Base-by-base conservation (phyloP, 2,888 invertebrate genomes). In the Teleiodes luculella region DNA sequence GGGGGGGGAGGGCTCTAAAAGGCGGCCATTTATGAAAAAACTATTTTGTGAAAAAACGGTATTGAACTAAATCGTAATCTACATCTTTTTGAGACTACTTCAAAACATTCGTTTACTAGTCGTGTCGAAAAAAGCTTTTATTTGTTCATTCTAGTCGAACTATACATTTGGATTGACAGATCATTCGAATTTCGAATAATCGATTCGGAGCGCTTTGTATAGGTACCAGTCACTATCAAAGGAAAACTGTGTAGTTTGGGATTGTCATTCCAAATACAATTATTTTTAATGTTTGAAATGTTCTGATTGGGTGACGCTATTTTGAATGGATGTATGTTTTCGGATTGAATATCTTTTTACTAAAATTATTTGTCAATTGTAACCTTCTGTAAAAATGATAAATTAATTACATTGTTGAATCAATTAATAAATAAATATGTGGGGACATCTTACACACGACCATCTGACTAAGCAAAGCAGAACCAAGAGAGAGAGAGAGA, bases 181-280 rank as follows among this genome's bases (percentile, higher is more conserved):
- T 78, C 78, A 76, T 77, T 78, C 74, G 75, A 80, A 76, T 79
- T 77, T 78, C 74, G 75, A 80, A 76, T 79, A 80, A 82, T 81
- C 80, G 78, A 81, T 80, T 72, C 70, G 66, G 64, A 63, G 66
- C 71, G 68, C 16, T 18, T 8, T 39, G 8, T 39, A 67, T 68
- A n/a, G n/a, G n/a, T n/a, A 74, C 74, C 65, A 75, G 70, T 78
- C 76, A 76, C 78, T 78, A 73, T 72, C 71, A 73, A 72, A 68
- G 35, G n/a, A 35, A 35, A 35, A 35, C 35, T n/a, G n/a, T 35
- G 35, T 35, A n/a, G 35, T n/a, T 35, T 1, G 10, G n/a, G 35
- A n/a, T 35, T n/a, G 35, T 35, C 1, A 11, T n/a, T 35, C n/a
- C 35, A n/a, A 35, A 35, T 11, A 1, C 35, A n/a, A 35, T n/a